These are phyloP conservation scores for Drosophila tani DNA, from an alignment of 1,140 invertebrate species.

Conservation along the genomic window DNA sequence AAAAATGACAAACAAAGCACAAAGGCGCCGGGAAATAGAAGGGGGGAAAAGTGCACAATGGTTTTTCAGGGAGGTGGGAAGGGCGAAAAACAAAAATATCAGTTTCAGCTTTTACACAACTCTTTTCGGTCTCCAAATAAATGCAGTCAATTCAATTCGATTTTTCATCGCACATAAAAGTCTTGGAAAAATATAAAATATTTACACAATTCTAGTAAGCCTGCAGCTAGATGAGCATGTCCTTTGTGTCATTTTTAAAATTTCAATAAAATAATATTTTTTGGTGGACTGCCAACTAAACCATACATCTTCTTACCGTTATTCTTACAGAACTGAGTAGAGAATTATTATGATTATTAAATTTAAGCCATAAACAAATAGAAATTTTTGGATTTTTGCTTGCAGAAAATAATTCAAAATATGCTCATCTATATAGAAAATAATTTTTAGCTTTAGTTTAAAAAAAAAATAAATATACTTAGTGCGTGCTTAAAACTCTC, in stretches of 20 bases:
- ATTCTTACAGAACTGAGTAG: not conserved
- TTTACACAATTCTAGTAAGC: not conserved
- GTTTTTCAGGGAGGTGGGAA: not conserved
- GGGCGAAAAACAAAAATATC: slow-evolving; percentile 20
- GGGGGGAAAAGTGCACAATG: slow-evolving; percentile 22
- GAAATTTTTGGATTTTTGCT: not conserved
- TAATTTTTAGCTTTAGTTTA: too few relatives aligned
- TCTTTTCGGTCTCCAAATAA: slow-evolving; percentile 15
- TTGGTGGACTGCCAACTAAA: not conserved
- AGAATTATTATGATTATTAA: not conserved
- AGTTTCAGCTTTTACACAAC: slow-evolving; percentile 26
- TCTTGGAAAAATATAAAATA: not conserved
- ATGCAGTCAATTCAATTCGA: slow-evolving; percentile 12
- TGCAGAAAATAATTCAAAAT: not conserved
- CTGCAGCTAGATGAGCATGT: not conserved
- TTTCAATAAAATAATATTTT: not conserved
- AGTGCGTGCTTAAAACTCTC: too few relatives aligned
- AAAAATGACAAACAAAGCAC: slow-evolving; percentile 57
- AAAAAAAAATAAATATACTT: too few relatives aligned
- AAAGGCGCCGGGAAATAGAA: slow-evolving; percentile 8
- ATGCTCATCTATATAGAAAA: not conserved
- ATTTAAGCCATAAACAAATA: not conserved
- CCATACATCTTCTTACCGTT: not conserved
- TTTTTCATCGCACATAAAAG: not conserved
- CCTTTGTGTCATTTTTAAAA: not conserved